phyloP scores from a whole-genome alignment of 2,797 vertebrate species.

The Phrynocephalus vlangalii region DNA sequence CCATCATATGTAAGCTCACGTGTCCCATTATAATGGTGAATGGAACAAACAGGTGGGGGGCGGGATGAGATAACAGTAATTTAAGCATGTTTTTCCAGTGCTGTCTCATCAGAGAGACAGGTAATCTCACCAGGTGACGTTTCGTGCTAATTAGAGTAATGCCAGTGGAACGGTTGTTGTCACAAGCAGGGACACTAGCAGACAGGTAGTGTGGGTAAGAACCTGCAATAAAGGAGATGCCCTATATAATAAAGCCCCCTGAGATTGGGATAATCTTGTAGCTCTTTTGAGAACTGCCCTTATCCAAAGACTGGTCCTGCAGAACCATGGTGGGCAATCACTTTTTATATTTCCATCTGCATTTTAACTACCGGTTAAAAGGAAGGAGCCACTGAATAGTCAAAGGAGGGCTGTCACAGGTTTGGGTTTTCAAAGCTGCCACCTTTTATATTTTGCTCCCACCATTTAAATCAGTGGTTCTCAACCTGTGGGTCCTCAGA shows the following conservation, averaged over 20 bases:
- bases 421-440: too few relatives aligned
- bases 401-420: not conserved
- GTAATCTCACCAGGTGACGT: slow-evolving; percentile 56
- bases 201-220: slow-evolving; percentile 62
- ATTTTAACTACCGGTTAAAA: not conserved
- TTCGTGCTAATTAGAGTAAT: slow-evolving; percentile 64
- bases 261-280: slow-evolving; percentile 49
- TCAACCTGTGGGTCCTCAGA: too few relatives aligned
- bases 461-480: too few relatives aligned
- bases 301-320: not conserved
- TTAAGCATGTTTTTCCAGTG: slow-evolving; percentile 46
- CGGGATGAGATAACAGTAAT: slow-evolving; percentile 16
- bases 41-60: not conserved
- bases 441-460: too few relatives aligned
- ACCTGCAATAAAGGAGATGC: slow-evolving; percentile 48
- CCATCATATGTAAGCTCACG: not conserved
- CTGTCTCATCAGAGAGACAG: slow-evolving; percentile 39
- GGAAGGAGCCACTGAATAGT: not conserved
- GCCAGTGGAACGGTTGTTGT: slow-evolving; percentile 51
- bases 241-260: slow-evolving; percentile 58
- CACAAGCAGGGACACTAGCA: slow-evolving; percentile 62
- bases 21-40: slow-evolving; percentile 9
- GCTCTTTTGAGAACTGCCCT: slow-evolving; percentile 49
- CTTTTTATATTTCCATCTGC: not conserved
- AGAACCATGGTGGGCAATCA: not conserved